These are phyloP conservation scores for Papilio gigon DNA, from an alignment of 2,888 invertebrate species.

Conservation along the genomic window DNA sequence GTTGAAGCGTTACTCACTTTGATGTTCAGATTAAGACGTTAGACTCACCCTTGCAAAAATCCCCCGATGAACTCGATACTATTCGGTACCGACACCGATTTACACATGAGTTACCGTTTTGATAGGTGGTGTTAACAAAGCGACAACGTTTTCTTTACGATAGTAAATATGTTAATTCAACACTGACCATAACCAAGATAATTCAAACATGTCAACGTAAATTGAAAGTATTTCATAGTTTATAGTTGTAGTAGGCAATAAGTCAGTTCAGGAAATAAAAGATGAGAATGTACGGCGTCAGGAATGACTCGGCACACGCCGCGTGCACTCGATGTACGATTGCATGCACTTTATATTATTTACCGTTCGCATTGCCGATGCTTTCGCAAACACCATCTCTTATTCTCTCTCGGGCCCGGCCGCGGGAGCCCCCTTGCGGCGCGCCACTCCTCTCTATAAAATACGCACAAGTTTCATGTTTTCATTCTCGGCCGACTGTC, in stretches of 20 bases:
- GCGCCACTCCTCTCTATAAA: constrained; percentile 11
- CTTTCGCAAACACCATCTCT: constrained; percentile 9
- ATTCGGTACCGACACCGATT: too few species aligned
- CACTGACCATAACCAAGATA: too few species aligned
- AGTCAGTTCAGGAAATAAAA: background rate
- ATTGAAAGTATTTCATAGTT: background rate
- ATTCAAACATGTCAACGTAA: too few species aligned
- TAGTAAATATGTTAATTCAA: too few species aligned
- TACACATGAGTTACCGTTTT: too few species aligned
- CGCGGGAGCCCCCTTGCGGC: background rate
- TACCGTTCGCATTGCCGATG: constrained; percentile 10
- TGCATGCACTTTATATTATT: constrained; percentile 23
- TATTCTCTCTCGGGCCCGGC: background rate
- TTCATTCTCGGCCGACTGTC: background rate
- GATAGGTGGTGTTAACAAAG: too few species aligned
- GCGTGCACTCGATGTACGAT: constrained; percentile 5
- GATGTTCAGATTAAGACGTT: too few species aligned
- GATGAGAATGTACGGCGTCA: background rate
- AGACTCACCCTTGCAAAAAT: too few species aligned
- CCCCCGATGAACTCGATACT: too few species aligned
- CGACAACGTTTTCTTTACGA: too few species aligned
- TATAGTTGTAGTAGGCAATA: background rate
- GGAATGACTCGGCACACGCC: background rate
- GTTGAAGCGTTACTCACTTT: too few species aligned
- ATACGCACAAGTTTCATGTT: background rate